Conservation (phyloP, 2,888 invertebrate species). For the Parnassius apollo region DNA sequence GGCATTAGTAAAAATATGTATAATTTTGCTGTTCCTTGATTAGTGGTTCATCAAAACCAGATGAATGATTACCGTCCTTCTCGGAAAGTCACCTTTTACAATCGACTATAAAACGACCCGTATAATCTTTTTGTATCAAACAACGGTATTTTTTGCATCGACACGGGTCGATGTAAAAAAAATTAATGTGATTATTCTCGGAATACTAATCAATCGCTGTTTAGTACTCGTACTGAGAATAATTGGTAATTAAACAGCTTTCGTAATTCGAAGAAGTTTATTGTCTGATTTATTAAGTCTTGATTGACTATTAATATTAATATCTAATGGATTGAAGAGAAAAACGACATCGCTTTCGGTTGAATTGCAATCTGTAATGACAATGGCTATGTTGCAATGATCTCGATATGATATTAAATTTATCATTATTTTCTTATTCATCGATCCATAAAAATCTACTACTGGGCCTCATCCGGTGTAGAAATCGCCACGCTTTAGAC, state of each 20-base stretch:
- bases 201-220: constrained; percentile 35
- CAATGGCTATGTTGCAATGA: no score
- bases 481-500: no score
- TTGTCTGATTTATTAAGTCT: constrained; percentile 13
- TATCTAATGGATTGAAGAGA: constrained; percentile 11
- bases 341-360: not conserved
- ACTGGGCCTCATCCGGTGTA: no score
- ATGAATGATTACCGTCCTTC: constrained; percentile 13
- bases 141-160: constrained; percentile 10
- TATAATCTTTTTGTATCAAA: constrained; percentile 9
- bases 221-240: constrained; percentile 25
- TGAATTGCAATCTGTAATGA: no score
- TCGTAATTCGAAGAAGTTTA: constrained; percentile 16
- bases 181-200: constrained; percentile 36
- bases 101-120: constrained; percentile 18
- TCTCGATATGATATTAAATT: no score
- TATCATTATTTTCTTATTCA: no score
- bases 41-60: not conserved
- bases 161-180: constrained; percentile 30
- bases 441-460: no score
- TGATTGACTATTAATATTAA: constrained; percentile 10
- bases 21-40: no score
- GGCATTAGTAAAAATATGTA: no score
- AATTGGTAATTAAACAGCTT: constrained; percentile 21
- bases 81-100: constrained; percentile 19